Evolutionary conservation across 2,113 vertebrate genomes (phyloP).

Genomic region (Larimichthys polyactis): DNA sequence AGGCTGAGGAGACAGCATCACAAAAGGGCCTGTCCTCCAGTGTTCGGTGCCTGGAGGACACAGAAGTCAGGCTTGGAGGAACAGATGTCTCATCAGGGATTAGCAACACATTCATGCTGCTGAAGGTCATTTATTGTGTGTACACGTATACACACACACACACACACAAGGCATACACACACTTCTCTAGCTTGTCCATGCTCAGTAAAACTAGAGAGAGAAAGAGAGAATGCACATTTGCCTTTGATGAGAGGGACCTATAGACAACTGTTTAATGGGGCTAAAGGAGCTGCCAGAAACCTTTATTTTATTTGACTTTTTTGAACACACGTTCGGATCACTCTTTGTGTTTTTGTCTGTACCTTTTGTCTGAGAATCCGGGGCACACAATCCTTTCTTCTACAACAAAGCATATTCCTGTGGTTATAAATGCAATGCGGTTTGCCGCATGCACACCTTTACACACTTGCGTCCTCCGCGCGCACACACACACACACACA

Average conservation of each 20-base stretch:
- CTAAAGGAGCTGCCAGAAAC: neutral
- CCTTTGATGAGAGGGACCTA: neutral
- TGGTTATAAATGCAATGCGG: conserved; percentile 9
- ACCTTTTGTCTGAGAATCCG: neutral
- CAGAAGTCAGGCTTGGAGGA: conserved; percentile 51
- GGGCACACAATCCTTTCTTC: conserved; percentile 30
- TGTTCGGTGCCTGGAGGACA: conserved; percentile 59
- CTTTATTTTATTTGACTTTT: neutral
- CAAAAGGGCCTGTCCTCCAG: conserved; percentile 61
- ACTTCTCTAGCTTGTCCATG: neutral
- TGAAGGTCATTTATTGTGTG: conserved; percentile 62
- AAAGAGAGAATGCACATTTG: neutral
- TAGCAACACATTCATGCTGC: conserved; percentile 44
- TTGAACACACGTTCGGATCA: neutral
- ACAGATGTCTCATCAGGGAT: conserved; percentile 67
- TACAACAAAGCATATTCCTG: conserved; percentile 15
- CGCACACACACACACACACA: conserved; percentile 22
- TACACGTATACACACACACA: neutral
- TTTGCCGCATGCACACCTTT: conserved; percentile 19
- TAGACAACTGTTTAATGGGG: neutral
- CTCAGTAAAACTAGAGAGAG: neutral
- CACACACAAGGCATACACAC: neutral
- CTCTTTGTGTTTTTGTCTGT: neutral
- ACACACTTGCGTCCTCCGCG: conserved; percentile 1
- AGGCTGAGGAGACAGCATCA: conserved; percentile 53